Evolutionary conservation across 2,888 invertebrate genomes (phyloP), one percentile per base, ranked within the genome.

Genomic region (Hanleya hanleyi): DNA sequence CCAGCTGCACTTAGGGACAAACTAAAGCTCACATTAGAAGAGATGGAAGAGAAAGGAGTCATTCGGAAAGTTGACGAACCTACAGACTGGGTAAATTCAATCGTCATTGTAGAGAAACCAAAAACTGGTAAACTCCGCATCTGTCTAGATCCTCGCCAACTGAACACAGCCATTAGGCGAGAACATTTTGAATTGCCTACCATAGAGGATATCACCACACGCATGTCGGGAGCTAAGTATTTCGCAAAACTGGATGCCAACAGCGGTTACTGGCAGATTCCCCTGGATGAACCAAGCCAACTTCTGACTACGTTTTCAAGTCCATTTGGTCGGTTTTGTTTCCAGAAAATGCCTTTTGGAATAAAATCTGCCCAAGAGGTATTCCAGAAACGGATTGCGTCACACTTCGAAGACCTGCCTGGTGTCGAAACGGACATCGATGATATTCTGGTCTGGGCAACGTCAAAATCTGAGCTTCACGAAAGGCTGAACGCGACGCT

Each of bases 131-230:
- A 35, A 41, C 49, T 70, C 22, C n/a, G 69, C 12, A 26, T 70
- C 4, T 70, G 71, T 41, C 37, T 70, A 1, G 71, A 70, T 29
- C 69, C 71, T 18, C 33, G 38, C 18, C 18, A 67, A 7, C 26
- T 70, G 1, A 70, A 70, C 49, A 22, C 26, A 35, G 65, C 66
- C 9, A 35, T 70, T 36, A 15, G 62, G 33, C 41, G 71, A 38
- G 67, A 65, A 2, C 71, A 70, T 33, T 70, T 36, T 38, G 22
- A 49, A 7, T 26, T 75, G n/a, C 70, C 76, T n/a, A 77, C 76
- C 5, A 18, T 68, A 22, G 66, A 69, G 29, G 74, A 76, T 22
- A 61, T 76, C 22, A 26, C 35, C 1, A 12, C 74, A 37, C 35
- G 36, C 18, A 57, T 76, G 29, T 36, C 37, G 2, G 67, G 70